These are phyloP conservation scores for Machimus atricapillus DNA, from an alignment of 2,888 invertebrate species.

Conservation along the genomic window DNA sequence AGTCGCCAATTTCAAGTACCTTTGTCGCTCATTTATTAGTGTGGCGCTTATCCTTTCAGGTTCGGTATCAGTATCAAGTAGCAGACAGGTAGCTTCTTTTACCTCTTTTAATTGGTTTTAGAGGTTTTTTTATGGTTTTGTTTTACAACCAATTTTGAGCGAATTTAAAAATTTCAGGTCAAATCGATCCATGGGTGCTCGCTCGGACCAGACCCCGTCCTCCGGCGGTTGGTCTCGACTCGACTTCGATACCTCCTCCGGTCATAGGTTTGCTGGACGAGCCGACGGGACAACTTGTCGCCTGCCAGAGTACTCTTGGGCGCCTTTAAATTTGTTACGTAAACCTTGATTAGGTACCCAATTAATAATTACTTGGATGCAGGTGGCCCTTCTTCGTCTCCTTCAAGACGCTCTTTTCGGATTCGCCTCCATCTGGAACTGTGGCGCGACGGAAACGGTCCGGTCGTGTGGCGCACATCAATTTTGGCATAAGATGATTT, in stretches of 20 bases:
- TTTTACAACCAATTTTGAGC: slow-evolving; percentile 23
- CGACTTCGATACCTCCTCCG: not conserved
- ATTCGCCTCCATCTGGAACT: not conserved
- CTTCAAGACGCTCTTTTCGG: not conserved
- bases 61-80: not conserved
- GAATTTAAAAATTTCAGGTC: slow-evolving; percentile 27
- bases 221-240: not conserved
- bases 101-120: slow-evolving; percentile 32
- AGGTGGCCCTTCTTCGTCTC: not conserved
- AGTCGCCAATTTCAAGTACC: slow-evolving; percentile 36
- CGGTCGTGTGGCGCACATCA: not conserved
- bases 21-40: slow-evolving; percentile 11
- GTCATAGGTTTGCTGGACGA: not conserved
- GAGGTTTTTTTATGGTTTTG: slow-evolving; percentile 25
- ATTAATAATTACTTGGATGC: slow-evolving; percentile 25
- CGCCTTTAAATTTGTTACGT: slow-evolving; percentile 31
- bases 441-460: not conserved
- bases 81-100: slow-evolving; percentile 25
- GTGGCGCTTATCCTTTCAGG: slow-evolving; percentile 25
- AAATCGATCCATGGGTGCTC: not conserved
- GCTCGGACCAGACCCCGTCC: not conserved
- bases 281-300: slow-evolving; percentile 21
- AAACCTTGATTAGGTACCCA: slow-evolving; percentile 12
- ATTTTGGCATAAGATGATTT: not conserved
- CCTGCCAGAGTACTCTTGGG: slow-evolving; percentile 11